Evolutionary conservation across 2,797 vertebrate genomes (phyloP).

Genomic region (Anomalospiza imberbis): DNA sequence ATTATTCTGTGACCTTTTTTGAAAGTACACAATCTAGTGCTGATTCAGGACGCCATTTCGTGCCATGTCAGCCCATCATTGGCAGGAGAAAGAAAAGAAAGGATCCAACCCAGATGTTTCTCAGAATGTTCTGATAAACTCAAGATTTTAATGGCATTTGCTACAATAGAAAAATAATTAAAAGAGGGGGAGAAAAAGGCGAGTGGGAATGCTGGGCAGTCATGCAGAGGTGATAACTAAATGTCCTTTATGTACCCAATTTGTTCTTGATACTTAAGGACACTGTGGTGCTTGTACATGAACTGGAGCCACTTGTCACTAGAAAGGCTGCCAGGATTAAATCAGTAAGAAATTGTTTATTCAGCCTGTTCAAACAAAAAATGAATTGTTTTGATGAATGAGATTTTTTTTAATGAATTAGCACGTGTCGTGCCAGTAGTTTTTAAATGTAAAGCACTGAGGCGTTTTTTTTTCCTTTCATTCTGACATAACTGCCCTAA

Average conservation of each 20-base stretch:
- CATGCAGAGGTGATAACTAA: constrained; percentile 56
- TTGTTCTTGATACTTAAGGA: constrained; percentile 67
- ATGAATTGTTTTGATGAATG: constrained; percentile 77
- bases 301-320: constrained; percentile 60
- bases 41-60: constrained; percentile 18
- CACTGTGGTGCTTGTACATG: constrained; percentile 57
- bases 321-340: constrained; percentile 66
- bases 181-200: background rate
- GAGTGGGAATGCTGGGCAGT: constrained; percentile 18
- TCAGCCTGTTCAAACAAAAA: constrained; percentile 75
- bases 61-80: constrained; percentile 37
- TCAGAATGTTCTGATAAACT: constrained; percentile 44
- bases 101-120: constrained; percentile 28
- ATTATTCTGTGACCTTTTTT: constrained; percentile 48
- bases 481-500: constrained; percentile 58
- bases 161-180: constrained; percentile 42
- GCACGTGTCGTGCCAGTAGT: constrained; percentile 67
- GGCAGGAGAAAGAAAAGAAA: constrained; percentile 52
- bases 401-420: constrained; percentile 73
- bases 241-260: constrained; percentile 44
- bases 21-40: constrained; percentile 41
- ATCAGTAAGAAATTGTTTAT: constrained; percentile 74
- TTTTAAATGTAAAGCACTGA: constrained; percentile 71
- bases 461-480: constrained; percentile 53
- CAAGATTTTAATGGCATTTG: constrained; percentile 42